Conservation (phyloP, 2,888 invertebrate genomes). For the Eristalis pertinax region DNA sequence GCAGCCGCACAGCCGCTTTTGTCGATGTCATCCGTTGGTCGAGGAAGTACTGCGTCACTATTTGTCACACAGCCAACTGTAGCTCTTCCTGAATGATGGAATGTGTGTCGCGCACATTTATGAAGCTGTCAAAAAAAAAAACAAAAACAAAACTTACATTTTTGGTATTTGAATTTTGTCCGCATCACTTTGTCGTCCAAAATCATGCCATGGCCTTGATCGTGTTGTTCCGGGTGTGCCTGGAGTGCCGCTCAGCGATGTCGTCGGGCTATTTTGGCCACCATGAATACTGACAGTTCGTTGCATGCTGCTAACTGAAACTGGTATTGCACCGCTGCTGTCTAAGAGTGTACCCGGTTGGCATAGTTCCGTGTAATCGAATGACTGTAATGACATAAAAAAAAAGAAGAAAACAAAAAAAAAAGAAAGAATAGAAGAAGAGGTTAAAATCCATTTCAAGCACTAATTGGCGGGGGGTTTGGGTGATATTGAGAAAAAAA, state of each 20-base stretch:
- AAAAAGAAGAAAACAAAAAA: conserved; percentile 9
- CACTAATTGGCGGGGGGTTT: not conserved
- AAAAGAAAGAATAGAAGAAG: not conserved
- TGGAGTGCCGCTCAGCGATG: conserved; percentile 84
- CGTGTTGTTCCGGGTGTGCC: conserved; percentile 85
- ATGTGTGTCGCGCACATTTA: too few species aligned
- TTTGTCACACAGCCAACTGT: conserved; percentile 27
- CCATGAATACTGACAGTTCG: conserved; percentile 82
- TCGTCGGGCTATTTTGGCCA: conserved; percentile 81
- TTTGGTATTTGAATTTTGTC: conserved; percentile 99
- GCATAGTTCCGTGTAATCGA: conserved; percentile 96
- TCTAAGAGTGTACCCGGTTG: conserved; percentile 84
- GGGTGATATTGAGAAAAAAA: not conserved
- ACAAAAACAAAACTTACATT: conserved; percentile 88
- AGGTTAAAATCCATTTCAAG: conserved; percentile 27
- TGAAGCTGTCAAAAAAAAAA: too few species aligned
- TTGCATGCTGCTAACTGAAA: conserved; percentile 82
- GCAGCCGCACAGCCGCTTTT: not conserved
- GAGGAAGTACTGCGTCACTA: conserved; percentile 44
- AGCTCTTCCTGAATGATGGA: not conserved
- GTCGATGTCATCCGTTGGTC: not conserved
- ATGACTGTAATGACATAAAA: conserved; percentile 85
- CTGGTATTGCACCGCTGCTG: conserved; percentile 83
- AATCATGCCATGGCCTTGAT: conserved; percentile 96
- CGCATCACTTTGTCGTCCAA: conserved; percentile 95